Evolutionary conservation across 2,888 invertebrate genomes (phyloP), one percentile per base, ranked within the genome.

Genomic region (Drosophila rubida): DNA sequence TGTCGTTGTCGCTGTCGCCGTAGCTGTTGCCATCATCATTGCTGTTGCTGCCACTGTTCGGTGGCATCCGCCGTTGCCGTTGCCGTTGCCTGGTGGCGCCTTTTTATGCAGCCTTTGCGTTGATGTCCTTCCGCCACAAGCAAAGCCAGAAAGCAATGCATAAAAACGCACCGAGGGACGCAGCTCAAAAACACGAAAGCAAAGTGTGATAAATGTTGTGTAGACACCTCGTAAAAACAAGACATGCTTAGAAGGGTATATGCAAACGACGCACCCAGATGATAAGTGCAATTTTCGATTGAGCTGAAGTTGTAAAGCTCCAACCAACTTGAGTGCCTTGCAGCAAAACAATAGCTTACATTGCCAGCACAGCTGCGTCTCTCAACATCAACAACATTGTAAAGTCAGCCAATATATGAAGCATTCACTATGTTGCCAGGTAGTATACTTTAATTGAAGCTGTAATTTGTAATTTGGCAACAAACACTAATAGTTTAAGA

Each of bases 201-300:
- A 63, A 69, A 68, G 55, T 75, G 75, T 73, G 61, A 80, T 61
- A 66, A 78, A 71, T 75, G 60, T 68, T 30, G 32, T 51, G 14
- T 16, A 13, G 23, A 50, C 39, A 53, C 50, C 51, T 27, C 22
- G 23, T 25, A 44, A 13, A 13, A 6, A 30, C 2, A 0, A 9
- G n/a, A 6, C 9, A 6, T 7, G 2, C 7, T 11, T 2, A 5
- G 30, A 8, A 1, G 27, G 27, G 35, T 48, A 11, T 25, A 14
- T 44, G 42, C 35, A 37, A 37, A 14, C 11, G 35, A 13, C 14
- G 2, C 32, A 32, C 11, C 32, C 4, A 4, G 4, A 11, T 11
- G 32, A n/a, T 32, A 32, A 32, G 32, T 32, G 5, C 32, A 32
- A 32, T 32, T 32, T n/a, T 11, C n/a, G 11, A 11, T 32, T 11